Conservation (phyloP, 1,140 invertebrate genomes). For the Pogonomyrmex californicus region DNA sequence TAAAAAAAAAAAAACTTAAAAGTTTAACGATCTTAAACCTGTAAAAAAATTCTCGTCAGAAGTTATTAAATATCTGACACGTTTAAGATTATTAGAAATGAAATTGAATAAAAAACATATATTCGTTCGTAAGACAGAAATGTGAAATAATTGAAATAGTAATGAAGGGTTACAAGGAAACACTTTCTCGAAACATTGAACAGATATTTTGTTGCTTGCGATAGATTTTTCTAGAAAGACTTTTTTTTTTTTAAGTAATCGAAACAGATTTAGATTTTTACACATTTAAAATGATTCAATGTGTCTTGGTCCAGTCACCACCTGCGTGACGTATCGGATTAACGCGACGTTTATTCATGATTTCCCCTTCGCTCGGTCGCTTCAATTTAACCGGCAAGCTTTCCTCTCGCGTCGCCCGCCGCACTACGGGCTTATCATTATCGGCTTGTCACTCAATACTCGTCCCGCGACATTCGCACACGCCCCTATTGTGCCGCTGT, state of each 20-base stretch:
- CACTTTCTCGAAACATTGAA: not conserved
- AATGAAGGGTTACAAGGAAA: not conserved
- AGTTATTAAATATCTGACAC: not conserved
- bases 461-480: slow-evolving; percentile 7
- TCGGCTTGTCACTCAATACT: slow-evolving; percentile 66
- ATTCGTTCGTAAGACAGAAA: not conserved
- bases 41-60: not conserved
- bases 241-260: slow-evolving; percentile 5
- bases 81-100: not conserved
- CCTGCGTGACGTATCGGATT: slow-evolving; percentile 28
- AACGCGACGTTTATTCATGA: slow-evolving; percentile 57
- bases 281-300: not conserved
- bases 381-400: slow-evolving; percentile 58
- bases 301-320: not conserved
- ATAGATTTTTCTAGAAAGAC: not conserved
- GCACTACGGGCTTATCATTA: slow-evolving; percentile 64
- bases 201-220: not conserved
- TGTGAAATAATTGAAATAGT: not conserved
- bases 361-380: slow-evolving; percentile 4
- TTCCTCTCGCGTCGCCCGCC: slow-evolving; percentile 12
- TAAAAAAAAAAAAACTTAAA: no score
- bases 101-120: not conserved
- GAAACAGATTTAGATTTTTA: not conserved
- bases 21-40: not conserved
- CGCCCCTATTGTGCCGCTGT: slow-evolving; percentile 22